phyloP scores from a whole-genome alignment of 2,888 invertebrate genomes.

The Amaurobius ferox region DNA sequence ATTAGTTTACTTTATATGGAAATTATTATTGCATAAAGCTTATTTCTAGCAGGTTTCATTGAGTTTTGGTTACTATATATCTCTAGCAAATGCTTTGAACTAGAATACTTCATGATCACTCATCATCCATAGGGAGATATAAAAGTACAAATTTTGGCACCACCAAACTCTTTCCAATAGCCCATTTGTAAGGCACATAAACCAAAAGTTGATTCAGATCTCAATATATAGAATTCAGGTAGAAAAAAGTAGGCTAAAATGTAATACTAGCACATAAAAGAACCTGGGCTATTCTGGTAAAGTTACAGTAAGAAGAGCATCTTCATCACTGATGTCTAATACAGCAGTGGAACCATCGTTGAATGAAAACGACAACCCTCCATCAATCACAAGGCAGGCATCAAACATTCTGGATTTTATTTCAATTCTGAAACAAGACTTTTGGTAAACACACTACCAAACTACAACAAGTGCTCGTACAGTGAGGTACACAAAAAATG shows the following conservation, averaged over 20 bases:
- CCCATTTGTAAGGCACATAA: background rate
- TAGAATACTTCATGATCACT: no score
- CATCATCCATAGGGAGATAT: no score
- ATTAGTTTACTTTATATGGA: no score
- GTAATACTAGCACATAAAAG: background rate
- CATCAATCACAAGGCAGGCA: conserved; percentile 95
- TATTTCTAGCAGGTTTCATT: no score
- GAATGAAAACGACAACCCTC: conserved; percentile 94
- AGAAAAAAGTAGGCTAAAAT: background rate
- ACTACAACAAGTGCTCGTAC: background rate
- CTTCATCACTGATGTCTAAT: conserved; percentile 90
- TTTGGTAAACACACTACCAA: no score
- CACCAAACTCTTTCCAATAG: no score
- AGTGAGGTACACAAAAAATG: background rate
- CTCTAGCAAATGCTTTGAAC: no score
- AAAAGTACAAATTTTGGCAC: no score
- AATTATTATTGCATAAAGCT: no score
- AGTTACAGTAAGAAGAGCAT: conserved; percentile 89
- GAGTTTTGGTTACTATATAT: no score
- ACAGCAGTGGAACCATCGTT: conserved; percentile 93
- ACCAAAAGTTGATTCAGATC: background rate
- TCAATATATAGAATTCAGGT: background rate
- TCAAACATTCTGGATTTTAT: conserved; percentile 93
- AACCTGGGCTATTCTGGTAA: conserved; percentile 53
- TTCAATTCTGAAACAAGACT: conserved; percentile 80